Conservation (phyloP, 2,888 invertebrate species). For the Parnassius glacialis region DNA sequence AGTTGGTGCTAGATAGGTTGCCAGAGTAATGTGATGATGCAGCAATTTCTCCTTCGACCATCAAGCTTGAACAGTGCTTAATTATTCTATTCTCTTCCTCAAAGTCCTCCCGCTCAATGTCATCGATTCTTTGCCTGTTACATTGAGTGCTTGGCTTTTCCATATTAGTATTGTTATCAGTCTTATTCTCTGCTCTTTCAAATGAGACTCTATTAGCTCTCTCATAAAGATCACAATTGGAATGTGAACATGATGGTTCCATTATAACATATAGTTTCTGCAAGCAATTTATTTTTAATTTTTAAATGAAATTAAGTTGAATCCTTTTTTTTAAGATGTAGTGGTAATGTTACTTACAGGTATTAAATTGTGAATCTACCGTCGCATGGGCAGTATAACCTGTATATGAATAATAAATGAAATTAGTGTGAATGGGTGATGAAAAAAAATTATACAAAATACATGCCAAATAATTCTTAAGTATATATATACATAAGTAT, state of each 20-base stretch:
- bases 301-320: not conserved
- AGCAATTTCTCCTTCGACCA: slow-evolving; percentile 60
- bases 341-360: not conserved
- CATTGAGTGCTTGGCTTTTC: slow-evolving; percentile 44
- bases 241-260: slow-evolving; percentile 72
- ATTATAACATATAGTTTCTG: slow-evolving; percentile 43
- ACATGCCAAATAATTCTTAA: no score
- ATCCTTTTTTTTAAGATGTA: not conserved
- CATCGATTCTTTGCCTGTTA: slow-evolving; percentile 60
- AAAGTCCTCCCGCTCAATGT: slow-evolving; percentile 70
- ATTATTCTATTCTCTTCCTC: slow-evolving; percentile 72
- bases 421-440: not conserved
- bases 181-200: slow-evolving; percentile 59
- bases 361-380: not conserved
- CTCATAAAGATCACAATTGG: slow-evolving; percentile 57
- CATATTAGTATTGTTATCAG: slow-evolving; percentile 53
- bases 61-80: slow-evolving; percentile 66
- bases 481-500: no score
- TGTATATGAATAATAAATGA: slow-evolving; percentile 32
- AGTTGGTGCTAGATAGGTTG: slow-evolving; percentile 61
- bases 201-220: slow-evolving; percentile 48
- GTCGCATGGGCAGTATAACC: slow-evolving; percentile 46
- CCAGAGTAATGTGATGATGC: slow-evolving; percentile 54
- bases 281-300: slow-evolving; percentile 2
- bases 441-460: not conserved